A percentile compares a stretch with the other conserved stretches of the same genome.
Conservation (phyloP, 2,797 vertebrate species). For the Brachyrhaphis roseni region DNA sequence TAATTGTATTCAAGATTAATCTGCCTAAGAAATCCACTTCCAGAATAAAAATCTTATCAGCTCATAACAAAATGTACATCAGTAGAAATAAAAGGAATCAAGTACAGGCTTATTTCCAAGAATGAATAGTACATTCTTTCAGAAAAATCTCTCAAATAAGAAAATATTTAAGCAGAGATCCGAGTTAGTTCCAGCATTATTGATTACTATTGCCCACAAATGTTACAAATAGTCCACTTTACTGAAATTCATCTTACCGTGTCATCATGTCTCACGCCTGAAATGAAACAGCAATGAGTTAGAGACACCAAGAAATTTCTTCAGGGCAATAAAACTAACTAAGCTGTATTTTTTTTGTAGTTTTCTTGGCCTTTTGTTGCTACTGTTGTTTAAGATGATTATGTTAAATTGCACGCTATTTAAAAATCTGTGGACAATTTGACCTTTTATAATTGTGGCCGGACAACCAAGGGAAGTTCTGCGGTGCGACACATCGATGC, state of each 20-base stretch:
- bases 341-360: neutral
- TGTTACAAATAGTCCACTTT: neutral
- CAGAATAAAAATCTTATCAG: neutral
- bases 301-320: neutral
- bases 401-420: neutral
- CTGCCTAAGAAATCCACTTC: neutral
- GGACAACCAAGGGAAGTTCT: conserved; percentile 7
- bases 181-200: neutral
- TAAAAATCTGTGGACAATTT: neutral
- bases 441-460: conserved; percentile 15
- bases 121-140: neutral
- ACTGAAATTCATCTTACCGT: neutral
- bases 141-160: neutral
- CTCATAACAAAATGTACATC: neutral
- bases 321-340: neutral
- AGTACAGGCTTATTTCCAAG: neutral
- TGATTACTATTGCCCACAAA: neutral
- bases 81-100: neutral
- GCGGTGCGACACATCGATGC: conserved; percentile 30
- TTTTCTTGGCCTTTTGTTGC: neutral
- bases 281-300: neutral
- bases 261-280: neutral
- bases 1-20: neutral
- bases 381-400: neutral
- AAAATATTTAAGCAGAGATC: neutral